Percentiles rank a stretch among this genome's conserved stretches.
These are phyloP conservation scores for Ectropis grisescens DNA, from an alignment of 1,140 invertebrate species.

Conservation along the genomic window DNA sequence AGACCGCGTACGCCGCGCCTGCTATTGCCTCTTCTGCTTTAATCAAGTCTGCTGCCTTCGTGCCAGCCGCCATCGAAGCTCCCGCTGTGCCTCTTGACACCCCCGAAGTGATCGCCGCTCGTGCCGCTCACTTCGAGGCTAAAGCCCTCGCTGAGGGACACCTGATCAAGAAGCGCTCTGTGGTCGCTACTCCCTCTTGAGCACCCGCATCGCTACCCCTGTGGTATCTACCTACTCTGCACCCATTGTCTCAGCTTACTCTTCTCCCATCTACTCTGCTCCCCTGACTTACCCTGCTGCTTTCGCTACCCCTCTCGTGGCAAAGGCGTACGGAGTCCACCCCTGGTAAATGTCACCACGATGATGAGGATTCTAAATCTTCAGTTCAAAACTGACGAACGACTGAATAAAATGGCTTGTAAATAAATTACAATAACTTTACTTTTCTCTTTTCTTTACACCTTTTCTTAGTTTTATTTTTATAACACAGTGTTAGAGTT, in stretches of 20 bases:
- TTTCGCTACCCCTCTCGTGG: conserved; percentile 26
- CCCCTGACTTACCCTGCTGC: conserved; percentile 29
- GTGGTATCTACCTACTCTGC: conserved; percentile 26
- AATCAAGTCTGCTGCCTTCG: conserved; percentile 16
- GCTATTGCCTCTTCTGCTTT: conserved; percentile 14
- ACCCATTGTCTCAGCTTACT: conserved; percentile 23
- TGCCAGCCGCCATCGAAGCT: conserved; percentile 21
- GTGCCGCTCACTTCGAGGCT: conserved; percentile 52
- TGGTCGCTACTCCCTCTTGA: conserved; percentile 13
- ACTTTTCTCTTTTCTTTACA: too few relatives aligned
- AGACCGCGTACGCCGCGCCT: conserved; percentile 4
- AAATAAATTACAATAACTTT: conserved; percentile 25
- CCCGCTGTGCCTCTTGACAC: conserved; percentile 42
- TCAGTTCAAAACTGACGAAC: conserved; percentile 34
- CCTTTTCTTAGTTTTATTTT: too few relatives aligned
- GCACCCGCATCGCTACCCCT: conserved; percentile 26
- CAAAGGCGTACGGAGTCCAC: conserved; percentile 32
- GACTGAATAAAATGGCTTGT: conserved; percentile 21
- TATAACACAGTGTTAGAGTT: too few relatives aligned
- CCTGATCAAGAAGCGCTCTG: conserved; percentile 42
- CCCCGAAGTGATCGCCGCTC: conserved; percentile 62
- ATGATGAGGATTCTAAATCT: conserved; percentile 19
- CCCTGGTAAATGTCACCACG: conserved; percentile 33
- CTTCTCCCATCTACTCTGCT: conserved; percentile 23
- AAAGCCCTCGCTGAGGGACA: conserved; percentile 43